Evolutionary conservation across 1,140 invertebrate genomes (phyloP).

Genomic region (Tribolium madens): DNA sequence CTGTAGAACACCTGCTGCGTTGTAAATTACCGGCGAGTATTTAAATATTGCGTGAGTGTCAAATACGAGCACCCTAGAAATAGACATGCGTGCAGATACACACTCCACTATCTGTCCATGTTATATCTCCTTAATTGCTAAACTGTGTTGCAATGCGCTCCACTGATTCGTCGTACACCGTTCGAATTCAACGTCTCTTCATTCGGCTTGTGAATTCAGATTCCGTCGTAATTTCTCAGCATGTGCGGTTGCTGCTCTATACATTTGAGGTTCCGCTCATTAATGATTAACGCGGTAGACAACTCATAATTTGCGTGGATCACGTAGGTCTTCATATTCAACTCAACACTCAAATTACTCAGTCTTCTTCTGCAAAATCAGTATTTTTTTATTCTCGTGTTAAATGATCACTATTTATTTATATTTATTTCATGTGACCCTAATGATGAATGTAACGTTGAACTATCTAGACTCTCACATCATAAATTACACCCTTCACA

Average conservation of each 20-base stretch:
- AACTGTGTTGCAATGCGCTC: constrained; percentile 46
- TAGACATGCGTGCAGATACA: constrained; percentile 42
- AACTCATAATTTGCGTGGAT: not conserved
- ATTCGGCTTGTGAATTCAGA: constrained; percentile 23
- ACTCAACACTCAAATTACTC: too few species aligned
- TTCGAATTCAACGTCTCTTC: constrained; percentile 32
- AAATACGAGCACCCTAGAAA: constrained; percentile 41
- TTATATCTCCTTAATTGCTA: constrained; percentile 51
- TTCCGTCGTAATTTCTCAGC: constrained; percentile 11
- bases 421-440: constrained; percentile 25
- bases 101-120: constrained; percentile 39
- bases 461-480: not conserved
- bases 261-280: constrained; percentile 22
- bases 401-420: constrained; percentile 15
- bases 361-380: too few species aligned
- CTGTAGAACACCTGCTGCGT: constrained; percentile 53
- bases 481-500: constrained; percentile 24
- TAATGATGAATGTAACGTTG: constrained; percentile 1
- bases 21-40: constrained; percentile 52
- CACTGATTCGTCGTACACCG: constrained; percentile 38
- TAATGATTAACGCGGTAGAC: constrained; percentile 30
- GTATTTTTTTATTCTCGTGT: not conserved
- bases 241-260: constrained; percentile 22
- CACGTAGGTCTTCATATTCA: not conserved
- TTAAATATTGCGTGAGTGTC: constrained; percentile 56